A percentile compares a stretch with the other conserved stretches of the same genome.
Evolutionary conservation across 1,140 invertebrate genomes (phyloP).

Genomic region (Ceratosolen fusciceps): DNA sequence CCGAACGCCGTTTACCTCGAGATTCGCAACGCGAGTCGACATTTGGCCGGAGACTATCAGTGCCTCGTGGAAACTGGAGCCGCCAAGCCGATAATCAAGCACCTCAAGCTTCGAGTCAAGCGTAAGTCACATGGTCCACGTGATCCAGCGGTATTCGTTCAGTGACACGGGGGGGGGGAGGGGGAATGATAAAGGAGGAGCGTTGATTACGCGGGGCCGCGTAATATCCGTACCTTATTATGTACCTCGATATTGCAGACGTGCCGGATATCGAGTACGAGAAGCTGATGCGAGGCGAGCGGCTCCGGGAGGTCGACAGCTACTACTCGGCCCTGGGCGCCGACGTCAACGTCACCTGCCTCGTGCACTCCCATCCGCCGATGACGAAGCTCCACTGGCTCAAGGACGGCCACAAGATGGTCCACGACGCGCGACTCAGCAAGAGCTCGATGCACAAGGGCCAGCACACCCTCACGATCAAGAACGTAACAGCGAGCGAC

Average conservation of each 20-base stretch:
- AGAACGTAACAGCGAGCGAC: slow-evolving; percentile 43
- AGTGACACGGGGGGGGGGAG: too few species aligned
- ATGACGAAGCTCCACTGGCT: slow-evolving; percentile 54
- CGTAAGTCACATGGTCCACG: slow-evolving; percentile 45
- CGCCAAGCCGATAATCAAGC: neutral
- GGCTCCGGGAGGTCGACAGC: neutral
- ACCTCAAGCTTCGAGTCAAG: slow-evolving; percentile 34
- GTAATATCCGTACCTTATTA: too few species aligned
- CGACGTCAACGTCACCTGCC: slow-evolving; percentile 59
- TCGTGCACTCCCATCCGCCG: slow-evolving; percentile 63
- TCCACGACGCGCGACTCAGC: neutral
- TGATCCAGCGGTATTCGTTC: too few species aligned
- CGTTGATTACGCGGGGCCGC: too few species aligned
- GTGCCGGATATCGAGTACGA: slow-evolving; percentile 39
- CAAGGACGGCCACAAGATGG: slow-evolving; percentile 19
- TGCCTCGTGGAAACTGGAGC: slow-evolving; percentile 29
- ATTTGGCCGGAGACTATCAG: slow-evolving; percentile 39
- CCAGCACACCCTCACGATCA: slow-evolving; percentile 48
- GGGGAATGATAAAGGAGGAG: too few species aligned
- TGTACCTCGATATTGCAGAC: slow-evolving; percentile 8
- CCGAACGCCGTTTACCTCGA: neutral
- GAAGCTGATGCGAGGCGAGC: neutral
- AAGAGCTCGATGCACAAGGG: slow-evolving; percentile 35
- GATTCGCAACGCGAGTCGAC: slow-evolving; percentile 26
- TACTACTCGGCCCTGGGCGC: slow-evolving; percentile 24